These are phyloP conservation scores for Tetheella fluctuosa DNA, from an alignment of 2,888 invertebrate species.

Conservation along the genomic window DNA sequence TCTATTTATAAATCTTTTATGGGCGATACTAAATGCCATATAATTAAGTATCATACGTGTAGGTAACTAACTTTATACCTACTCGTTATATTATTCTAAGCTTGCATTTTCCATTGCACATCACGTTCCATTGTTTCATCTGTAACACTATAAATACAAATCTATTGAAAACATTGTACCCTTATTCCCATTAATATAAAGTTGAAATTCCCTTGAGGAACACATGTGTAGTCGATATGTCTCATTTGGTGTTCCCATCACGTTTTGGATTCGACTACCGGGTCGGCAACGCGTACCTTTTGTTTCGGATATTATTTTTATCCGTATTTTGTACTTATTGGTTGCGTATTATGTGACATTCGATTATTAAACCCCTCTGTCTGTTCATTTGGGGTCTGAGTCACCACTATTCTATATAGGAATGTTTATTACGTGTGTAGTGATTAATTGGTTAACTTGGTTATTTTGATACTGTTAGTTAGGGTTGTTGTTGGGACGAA, in stretches of 20 bases:
- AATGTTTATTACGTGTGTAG: neutral
- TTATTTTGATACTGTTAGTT: neutral
- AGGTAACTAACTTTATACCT: conserved; percentile 46
- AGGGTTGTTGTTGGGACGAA: neutral
- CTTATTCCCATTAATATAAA: conserved; percentile 38
- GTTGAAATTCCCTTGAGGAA: conserved; percentile 41
- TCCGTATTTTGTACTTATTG: conserved; percentile 74
- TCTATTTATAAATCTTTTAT: too few relatives aligned
- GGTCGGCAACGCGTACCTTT: conserved; percentile 60
- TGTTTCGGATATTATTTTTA: conserved; percentile 71
- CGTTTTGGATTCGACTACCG: conserved; percentile 68
- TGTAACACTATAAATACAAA: conserved; percentile 44
- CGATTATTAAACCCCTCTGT: conserved; percentile 55
- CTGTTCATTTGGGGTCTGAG: conserved; percentile 33
- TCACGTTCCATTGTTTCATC: conserved; percentile 65
- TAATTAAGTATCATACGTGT: neutral
- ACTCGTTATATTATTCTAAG: conserved; percentile 58
- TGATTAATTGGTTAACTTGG: neutral
- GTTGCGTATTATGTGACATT: conserved; percentile 64
- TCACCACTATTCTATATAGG: conserved; percentile 16
- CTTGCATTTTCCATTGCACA: conserved; percentile 43
- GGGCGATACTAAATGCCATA: too few relatives aligned
- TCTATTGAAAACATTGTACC: conserved; percentile 15
- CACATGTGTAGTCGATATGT: conserved; percentile 45
- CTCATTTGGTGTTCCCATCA: conserved; percentile 69